Evolutionary conservation across 1,140 invertebrate species (phyloP), one percentile per base, ranked within the genome.

Genomic region (Meteorus sp.): DNA sequence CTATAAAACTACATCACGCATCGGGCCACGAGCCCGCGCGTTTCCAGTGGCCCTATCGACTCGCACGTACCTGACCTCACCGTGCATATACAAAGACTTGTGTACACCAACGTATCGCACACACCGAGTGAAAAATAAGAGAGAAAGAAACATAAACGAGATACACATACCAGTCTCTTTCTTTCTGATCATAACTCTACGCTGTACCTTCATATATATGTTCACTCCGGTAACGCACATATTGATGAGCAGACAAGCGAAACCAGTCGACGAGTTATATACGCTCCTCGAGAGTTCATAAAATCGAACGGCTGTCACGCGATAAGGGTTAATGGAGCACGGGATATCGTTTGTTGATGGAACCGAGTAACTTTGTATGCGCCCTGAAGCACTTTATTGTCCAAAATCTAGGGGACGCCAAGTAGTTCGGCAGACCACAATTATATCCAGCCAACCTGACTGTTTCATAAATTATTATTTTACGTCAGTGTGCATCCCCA

Each of bases 1-100:
- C 64, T 68, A 64, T 71, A 69, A 72, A 70, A 65, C 48, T 64
- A 67, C 59, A 64, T 67, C 47, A 59, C 56, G 48, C 48, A 59
- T 52, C 56, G 48, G 29, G 47, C 31, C 47, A 51, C 48, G 19
- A 59, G 54, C 5, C 23, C 17, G 27, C 4, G 15, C 15, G 39
- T 23, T 44, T 25, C n/a, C 37, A 27, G 41, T 45, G 43, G 53
- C 41, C 53, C 35, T 13, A 19, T 39, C 19, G 27, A 33, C 23
- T 45, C 43, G 33, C 55, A 57, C 55, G 55, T 57, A 57, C 43
- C 55, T 57, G 55, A 57, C 55, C 55, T 45, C 31, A 25, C 33
- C 54, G 23, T 22, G 25, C n/a, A n/a, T n/a, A n/a, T n/a, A n/a
- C n/a, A 22, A 47, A 22, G 8, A 23, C 23, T 47, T 47, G 20